Evolutionary conservation across 2,797 vertebrate species (phyloP).

Genomic region (Chiroxiphia lanceolata): DNA sequence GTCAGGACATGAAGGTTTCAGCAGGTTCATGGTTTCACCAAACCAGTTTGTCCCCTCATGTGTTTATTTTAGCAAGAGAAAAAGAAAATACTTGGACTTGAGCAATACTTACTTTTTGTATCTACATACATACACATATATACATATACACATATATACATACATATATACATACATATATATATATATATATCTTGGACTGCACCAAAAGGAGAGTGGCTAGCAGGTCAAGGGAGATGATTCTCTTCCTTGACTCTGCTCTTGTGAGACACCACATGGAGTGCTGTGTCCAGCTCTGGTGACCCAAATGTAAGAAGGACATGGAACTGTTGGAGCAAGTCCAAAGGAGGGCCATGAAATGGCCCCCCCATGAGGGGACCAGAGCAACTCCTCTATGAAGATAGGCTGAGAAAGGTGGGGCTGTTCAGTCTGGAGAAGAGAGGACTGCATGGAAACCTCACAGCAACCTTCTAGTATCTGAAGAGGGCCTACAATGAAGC

Average conservation of each 20-base stretch:
- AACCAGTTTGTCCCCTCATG: neutral
- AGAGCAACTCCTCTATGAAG: neutral
- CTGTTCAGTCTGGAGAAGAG: neutral
- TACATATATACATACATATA: neutral
- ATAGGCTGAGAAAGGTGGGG: neutral
- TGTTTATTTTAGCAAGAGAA: neutral
- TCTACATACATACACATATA: accelerated
- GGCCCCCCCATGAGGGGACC: neutral
- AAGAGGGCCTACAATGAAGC: neutral
- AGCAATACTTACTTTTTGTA: neutral
- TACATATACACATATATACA: neutral
- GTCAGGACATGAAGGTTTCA: neutral
- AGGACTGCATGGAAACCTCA: neutral
- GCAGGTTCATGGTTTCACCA: neutral
- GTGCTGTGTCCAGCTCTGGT: neutral
- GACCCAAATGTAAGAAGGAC: neutral
- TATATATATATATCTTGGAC: neutral
- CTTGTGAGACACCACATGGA: neutral
- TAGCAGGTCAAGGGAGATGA: neutral
- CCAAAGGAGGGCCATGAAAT: neutral
- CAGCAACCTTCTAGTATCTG: neutral
- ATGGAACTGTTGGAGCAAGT: neutral
- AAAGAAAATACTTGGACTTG: neutral
- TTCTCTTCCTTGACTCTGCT: neutral
- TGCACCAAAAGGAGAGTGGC: neutral